phyloP scores from a whole-genome alignment of 1,140 invertebrate genomes.

The Drosophila baimaii region DNA sequence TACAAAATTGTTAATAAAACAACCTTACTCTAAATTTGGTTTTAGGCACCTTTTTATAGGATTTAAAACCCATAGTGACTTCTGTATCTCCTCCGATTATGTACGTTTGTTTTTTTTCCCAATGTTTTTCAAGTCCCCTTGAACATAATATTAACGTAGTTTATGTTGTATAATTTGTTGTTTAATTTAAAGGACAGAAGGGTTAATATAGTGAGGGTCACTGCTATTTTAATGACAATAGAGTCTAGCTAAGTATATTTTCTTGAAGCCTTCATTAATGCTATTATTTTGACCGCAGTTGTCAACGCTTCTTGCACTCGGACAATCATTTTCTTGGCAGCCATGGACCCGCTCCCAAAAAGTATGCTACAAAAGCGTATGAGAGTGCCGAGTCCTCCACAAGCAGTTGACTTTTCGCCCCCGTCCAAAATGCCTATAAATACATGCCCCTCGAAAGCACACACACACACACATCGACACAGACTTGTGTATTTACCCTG shows the following conservation, averaged over 20 bases:
- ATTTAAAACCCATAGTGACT: too few species aligned
- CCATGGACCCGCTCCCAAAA: conserved; percentile 6
- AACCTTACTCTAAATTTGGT: too few species aligned
- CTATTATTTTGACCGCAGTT: background rate
- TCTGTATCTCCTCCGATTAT: too few species aligned
- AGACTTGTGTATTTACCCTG: conserved; percentile 8
- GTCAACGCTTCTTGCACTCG: background rate
- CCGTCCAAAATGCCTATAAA: conserved; percentile 14
- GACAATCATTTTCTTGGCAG: background rate
- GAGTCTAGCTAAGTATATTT: background rate
- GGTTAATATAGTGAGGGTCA: too few species aligned
- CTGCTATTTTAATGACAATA: too few species aligned
- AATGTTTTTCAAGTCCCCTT: background rate
- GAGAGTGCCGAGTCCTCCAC: conserved; percentile 14
- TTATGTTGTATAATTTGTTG: background rate
- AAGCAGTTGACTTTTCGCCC: conserved; percentile 12
- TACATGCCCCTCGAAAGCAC: conserved; percentile 9
- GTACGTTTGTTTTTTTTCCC: too few species aligned
- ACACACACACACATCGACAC: background rate
- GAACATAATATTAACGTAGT: background rate
- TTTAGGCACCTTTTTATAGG: too few species aligned
- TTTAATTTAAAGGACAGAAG: background rate
- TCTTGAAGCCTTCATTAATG: background rate
- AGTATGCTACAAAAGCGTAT: conserved; percentile 16
- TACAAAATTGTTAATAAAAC: too few species aligned